Conservation (phyloP, 2,888 invertebrate species). For the Allolobophora icterica region DNA sequence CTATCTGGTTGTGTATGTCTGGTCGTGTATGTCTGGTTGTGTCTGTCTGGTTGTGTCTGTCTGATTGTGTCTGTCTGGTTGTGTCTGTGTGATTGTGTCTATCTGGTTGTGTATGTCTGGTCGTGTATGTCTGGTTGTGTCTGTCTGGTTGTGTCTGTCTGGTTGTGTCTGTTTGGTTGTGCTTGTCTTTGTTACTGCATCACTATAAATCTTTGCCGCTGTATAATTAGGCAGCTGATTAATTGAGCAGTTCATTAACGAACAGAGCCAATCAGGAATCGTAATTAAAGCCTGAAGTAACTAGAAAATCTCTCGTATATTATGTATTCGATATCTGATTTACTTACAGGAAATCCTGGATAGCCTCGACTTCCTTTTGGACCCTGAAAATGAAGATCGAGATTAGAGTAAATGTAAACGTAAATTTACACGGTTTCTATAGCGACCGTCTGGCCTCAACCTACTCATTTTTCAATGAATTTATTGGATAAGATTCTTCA, state of each 20-base stretch:
- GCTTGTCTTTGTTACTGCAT: neutral
- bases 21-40: too few relatives aligned
- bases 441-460: too few relatives aligned
- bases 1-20: neutral
- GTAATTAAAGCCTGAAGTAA: neutral
- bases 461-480: too few relatives aligned
- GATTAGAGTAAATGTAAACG: neutral
- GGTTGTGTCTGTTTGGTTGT: too few relatives aligned
- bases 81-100: too few relatives aligned
- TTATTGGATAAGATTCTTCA: too few relatives aligned
- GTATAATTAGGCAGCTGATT: neutral
- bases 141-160: neutral
- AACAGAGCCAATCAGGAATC: neutral
- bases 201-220: neutral
- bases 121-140: too few relatives aligned
- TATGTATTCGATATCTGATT: neutral
- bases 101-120: neutral
- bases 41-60: too few relatives aligned
- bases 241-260: neutral
- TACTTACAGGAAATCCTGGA: conserved; percentile 22
- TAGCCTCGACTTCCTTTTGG: conserved; percentile 19
- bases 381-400: neutral
- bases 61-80: neutral
- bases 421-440: neutral
- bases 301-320: neutral